These are phyloP conservation scores for Drosophila auraria DNA, from an alignment of 1,140 invertebrate genomes.

Conservation along the genomic window DNA sequence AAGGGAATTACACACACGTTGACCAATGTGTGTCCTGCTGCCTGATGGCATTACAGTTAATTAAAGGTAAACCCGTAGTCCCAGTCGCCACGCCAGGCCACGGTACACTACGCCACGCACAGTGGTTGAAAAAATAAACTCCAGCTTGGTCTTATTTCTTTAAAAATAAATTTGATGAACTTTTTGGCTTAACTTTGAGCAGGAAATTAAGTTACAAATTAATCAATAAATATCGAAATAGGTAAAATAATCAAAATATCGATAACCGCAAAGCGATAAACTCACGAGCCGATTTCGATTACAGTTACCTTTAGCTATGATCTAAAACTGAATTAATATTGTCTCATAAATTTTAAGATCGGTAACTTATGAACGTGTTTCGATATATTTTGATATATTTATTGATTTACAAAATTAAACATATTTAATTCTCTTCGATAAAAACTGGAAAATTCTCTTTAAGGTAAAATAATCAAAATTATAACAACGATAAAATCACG, in stretches of 20 bases:
- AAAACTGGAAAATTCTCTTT: no score
- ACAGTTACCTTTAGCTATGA: no score
- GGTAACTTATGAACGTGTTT: background rate
- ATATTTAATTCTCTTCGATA: no score
- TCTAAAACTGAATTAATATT: no score
- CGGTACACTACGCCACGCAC: constrained; percentile 11
- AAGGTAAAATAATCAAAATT: no score
- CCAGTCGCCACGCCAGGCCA: background rate
- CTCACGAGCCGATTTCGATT: background rate
- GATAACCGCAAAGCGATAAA: background rate
- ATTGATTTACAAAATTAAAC: background rate
- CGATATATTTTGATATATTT: background rate
- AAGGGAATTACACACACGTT: constrained; percentile 49
- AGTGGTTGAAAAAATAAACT: constrained; percentile 22
- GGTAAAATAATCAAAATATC: background rate
- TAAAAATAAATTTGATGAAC: background rate
- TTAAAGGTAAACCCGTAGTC: constrained; percentile 60
- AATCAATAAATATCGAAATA: background rate
- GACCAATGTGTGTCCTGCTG: constrained; percentile 17
- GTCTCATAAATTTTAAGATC: no score
- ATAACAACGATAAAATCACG: no score
- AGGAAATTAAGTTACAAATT: background rate
- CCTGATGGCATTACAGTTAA: constrained; percentile 66
- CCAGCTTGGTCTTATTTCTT: no score
- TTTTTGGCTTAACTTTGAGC: background rate